Evolutionary conservation across 53 echinoderm and acorn worm genomes (phyloP), one percentile per base, ranked within the genome.

Genomic region (Echinometra lucunter): DNA sequence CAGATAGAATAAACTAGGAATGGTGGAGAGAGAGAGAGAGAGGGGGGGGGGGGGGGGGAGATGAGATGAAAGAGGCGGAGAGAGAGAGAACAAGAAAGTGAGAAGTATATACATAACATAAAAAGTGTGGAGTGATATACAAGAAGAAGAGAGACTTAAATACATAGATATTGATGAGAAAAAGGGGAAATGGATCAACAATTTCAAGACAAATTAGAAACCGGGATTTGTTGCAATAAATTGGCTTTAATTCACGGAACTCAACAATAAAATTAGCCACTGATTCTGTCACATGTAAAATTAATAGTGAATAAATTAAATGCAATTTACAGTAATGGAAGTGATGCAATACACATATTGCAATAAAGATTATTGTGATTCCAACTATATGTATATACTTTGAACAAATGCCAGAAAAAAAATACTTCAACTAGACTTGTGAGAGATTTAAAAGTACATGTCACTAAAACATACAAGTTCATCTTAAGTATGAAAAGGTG

Each of bases 221-320:
- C 42, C 19, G 6, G 19, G 2, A 18, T 21, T 75, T 5, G 38
- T 75, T 75, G 75, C 75, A 75, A 75, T 75, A 18, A 21, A 75
- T 38, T 17, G 18, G 37, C 21, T 75, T 75, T 75, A 75, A 75
- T 75, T 75, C 75, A 75, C 75, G 40, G 17, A 75, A 75, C 75
- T 38, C 75, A 37, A 75, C 18, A 75, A 75, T 75, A 42, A 75
- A 13, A 69, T 32, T 69, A 69, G 69, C 69, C 69, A 18, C 17
- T 75, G 75, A 40, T 40, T 75, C 75, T 38, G 17, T n/a, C 34
- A 37, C 38, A 15, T 75, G 34, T 10, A 40, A n/a, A n/a, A n/a
- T n/a, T n/a, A n/a, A 78, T 19, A 1, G 78, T 78, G 42, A 40
- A 78, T 78, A 78, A 42, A 78, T 78, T 42, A 78, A 42, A 38